phyloP scores from a whole-genome alignment of 2,888 invertebrate species.

The Melanargia galathea region DNA sequence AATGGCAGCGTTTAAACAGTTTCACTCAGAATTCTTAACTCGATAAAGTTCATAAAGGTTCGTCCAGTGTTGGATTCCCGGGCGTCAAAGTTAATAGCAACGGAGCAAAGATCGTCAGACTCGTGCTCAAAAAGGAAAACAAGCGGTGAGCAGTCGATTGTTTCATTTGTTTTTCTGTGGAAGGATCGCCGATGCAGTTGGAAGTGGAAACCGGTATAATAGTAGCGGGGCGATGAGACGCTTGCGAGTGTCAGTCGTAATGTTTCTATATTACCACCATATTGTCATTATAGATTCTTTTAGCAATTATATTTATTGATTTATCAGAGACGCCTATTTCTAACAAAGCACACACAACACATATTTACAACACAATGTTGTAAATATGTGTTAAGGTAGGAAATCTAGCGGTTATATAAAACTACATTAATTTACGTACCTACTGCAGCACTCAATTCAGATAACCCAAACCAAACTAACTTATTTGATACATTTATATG shows the following conservation, averaged over 20 bases:
- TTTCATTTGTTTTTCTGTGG: constrained; percentile 76
- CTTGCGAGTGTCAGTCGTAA: constrained; percentile 64
- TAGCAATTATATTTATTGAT: constrained; percentile 10
- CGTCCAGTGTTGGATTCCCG: constrained; percentile 34
- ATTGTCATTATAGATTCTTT: constrained; percentile 23
- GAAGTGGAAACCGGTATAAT: constrained; percentile 74
- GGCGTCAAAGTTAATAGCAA: constrained; percentile 43
- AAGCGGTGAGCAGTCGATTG: constrained; percentile 49
- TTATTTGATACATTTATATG: neutral
- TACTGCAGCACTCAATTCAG: no score
- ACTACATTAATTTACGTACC: no score
- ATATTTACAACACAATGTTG: neutral
- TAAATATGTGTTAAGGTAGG: neutral
- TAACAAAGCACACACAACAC: neutral
- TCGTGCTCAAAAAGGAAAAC: constrained; percentile 57
- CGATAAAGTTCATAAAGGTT: constrained; percentile 37
- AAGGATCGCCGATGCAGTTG: constrained; percentile 74
- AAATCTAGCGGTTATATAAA: neutral
- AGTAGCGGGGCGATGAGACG: constrained; percentile 51
- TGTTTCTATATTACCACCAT: constrained; percentile 41
- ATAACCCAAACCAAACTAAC: no score
- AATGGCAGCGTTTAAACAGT: constrained; percentile 30
- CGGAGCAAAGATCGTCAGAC: constrained; percentile 53
- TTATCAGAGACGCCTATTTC: neutral
- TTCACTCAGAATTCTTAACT: constrained; percentile 27